Conservation (phyloP, 1,140 invertebrate genomes). For the Mercenaria mercenaria region DNA sequence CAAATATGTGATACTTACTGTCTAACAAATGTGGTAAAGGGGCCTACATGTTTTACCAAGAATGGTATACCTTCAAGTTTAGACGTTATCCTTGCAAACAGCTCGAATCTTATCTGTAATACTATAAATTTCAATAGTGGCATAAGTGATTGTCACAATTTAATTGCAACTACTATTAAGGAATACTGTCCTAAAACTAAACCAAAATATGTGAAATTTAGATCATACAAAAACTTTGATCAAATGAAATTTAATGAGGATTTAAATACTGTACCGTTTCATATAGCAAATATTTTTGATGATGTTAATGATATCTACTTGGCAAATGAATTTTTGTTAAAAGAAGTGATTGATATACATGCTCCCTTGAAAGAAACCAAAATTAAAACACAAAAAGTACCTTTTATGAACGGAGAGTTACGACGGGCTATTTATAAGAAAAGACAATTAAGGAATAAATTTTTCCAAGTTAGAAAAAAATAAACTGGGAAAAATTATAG, state of each 20-base stretch:
- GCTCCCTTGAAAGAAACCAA: not conserved
- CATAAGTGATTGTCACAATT: constrained; percentile 30
- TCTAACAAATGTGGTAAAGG: constrained; percentile 32
- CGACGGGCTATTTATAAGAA: not conserved
- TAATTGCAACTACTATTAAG: not conserved
- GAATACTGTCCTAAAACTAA: not conserved
- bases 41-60: constrained; percentile 32
- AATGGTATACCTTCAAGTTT: constrained; percentile 14
- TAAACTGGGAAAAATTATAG: not conserved
- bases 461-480: not conserved
- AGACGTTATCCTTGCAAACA: constrained; percentile 53
- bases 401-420: not conserved
- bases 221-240: not conserved
- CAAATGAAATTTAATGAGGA: not conserved
- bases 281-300: not conserved
- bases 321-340: not conserved
- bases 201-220: not conserved
- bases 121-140: not conserved
- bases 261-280: not conserved
- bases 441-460: not conserved
- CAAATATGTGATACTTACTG: constrained; percentile 25
- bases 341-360: not conserved
- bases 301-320: not conserved
- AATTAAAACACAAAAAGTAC: not conserved
- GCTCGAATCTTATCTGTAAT: not conserved